Percentiles rank a stretch among this genome's conserved stretches.
phyloP scores from a whole-genome alignment of 1,140 invertebrate genomes.

The Atta cephalotes region DNA sequence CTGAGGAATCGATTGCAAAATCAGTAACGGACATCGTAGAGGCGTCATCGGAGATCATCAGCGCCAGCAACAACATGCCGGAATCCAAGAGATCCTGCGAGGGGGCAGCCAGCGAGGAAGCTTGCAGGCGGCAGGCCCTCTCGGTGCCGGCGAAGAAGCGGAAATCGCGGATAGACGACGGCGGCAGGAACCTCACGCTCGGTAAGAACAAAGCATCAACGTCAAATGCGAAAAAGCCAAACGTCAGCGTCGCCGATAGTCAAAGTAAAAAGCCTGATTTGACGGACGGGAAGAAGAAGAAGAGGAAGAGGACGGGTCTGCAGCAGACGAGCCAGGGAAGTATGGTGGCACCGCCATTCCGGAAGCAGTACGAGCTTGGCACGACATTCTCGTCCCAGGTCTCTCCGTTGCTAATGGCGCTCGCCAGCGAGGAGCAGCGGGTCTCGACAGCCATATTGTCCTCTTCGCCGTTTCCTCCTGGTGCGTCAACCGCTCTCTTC shows the following conservation, averaged over 20 bases:
- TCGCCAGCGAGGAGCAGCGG: conserved; percentile 24
- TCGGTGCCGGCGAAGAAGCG: conserved; percentile 80
- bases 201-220: conserved; percentile 74
- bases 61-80: conserved; percentile 47
- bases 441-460: conserved; percentile 63
- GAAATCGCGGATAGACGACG: conserved; percentile 80
- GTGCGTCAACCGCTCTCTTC: conserved; percentile 68
- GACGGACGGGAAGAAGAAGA: conserved; percentile 74
- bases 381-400: conserved; percentile 27
- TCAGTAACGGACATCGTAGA: not conserved
- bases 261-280: conserved; percentile 78
- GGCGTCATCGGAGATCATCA: conserved; percentile 18
- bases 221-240: conserved; percentile 71
- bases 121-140: conserved; percentile 76
- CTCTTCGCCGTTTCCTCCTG: conserved; percentile 69
- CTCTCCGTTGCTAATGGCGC: conserved; percentile 61
- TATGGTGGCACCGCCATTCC: conserved; percentile 15
- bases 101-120: conserved; percentile 78
- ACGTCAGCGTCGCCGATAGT: conserved; percentile 68
- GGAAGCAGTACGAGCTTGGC: conserved; percentile 66
- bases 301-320: conserved; percentile 67
- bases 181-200: conserved; percentile 57
- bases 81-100: conserved; percentile 81
- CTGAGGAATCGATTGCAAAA: conserved; percentile 38
- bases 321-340: conserved; percentile 52